phyloP scores from a whole-genome alignment of 2,113 vertebrate species.

The Emydocephalus ijimae region DNA sequence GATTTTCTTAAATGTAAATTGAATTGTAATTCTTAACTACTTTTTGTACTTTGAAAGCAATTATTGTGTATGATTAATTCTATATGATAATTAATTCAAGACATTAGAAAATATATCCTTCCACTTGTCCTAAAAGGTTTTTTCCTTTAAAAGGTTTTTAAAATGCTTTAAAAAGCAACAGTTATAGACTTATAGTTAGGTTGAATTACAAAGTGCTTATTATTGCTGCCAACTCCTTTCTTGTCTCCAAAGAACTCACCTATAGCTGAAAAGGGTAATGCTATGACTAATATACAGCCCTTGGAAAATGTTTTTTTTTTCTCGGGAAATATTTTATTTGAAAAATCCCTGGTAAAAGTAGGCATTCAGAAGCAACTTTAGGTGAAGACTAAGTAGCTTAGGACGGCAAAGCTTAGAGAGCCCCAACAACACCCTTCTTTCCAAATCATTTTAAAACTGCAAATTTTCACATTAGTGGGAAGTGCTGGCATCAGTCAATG shows the following conservation, averaged over 20 bases:
- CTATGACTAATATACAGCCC: neutral
- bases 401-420: neutral
- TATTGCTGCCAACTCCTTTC: neutral
- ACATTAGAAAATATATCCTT: neutral
- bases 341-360: neutral
- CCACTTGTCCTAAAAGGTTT: neutral
- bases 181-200: neutral
- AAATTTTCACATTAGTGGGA: neutral
- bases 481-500: neutral
- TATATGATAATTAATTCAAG: neutral
- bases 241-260: neutral
- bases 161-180: neutral
- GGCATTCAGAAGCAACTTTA: neutral
- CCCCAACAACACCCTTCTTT: neutral
- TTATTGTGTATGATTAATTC: neutral
- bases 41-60: neutral
- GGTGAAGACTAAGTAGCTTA: neutral
- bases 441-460: neutral
- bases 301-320: neutral
- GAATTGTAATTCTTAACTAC: neutral
- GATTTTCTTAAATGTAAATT: neutral
- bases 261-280: neutral
- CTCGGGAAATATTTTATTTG: neutral
- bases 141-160: neutral
- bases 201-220: neutral